Evolutionary conservation across 2,113 vertebrate species (phyloP), one percentile per base, ranked within the genome.

Genomic region (Osmerus mordax): DNA sequence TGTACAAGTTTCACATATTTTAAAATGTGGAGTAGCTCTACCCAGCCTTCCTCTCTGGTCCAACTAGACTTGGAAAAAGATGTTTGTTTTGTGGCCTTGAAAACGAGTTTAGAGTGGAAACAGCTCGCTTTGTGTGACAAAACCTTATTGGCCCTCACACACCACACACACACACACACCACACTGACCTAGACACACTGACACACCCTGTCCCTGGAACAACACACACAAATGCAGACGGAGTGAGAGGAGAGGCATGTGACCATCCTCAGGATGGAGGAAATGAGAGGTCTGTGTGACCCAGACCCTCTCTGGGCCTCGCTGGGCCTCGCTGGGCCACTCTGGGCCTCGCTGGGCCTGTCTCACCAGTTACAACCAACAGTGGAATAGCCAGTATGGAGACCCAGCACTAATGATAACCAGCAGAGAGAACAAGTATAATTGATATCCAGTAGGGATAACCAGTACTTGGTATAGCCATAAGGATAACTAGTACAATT

Each of bases 241-340:
- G 77, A 83, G 67, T 53, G 1, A n/a, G 51, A 76, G 72, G 73
- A 73, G 65, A 69, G 5, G 5, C 32, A 36, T 21, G 69, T 74
- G 13, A 78, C 78, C 75, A 59, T 79, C 87, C 80, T 87, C 83
- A 84, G 86, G 87, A 90, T 88, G 84, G 77, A 83, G 86, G 84
- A 88, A 88, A 88, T 86, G 80, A 86, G 77, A 53, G 69, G 28
- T 68, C 85, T 83, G 5, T 9, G 9, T 47, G 82, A 77, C 78
- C 73, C 75, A 77, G 76, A 83, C 79, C 84, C 82, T 67, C 21
- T 21, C 56, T 19, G 36, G 7, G 36, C 36, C 36, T 79, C 29
- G 29, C 58, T 32, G 60, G 23, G 67, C 68, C 68, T 72, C 65
- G 77, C 70, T 83, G 78, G 77, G 64, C 80, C 72, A 65, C 6